Base-by-base conservation (phyloP, 1,140 invertebrate species). In the Lordiphosa mommai region DNA sequence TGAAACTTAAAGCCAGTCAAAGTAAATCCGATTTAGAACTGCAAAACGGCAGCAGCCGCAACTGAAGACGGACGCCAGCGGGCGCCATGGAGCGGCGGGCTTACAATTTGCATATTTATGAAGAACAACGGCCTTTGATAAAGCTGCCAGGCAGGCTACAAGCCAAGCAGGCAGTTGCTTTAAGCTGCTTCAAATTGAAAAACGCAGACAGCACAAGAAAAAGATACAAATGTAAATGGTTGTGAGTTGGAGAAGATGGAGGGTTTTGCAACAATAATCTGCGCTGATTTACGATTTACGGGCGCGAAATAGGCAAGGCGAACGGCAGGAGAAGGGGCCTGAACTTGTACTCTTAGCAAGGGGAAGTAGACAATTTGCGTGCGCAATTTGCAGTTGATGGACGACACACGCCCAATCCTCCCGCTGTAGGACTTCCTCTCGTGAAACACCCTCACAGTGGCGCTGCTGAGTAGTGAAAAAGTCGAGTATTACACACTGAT, bases 81-180 rank as follows among this genome's bases (percentile, higher is more conserved):
- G 10, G 2, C 9, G 34, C n/a, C 38, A 41, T 6, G 9, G 32
- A 37, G 29, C 10, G 60, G 29, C 48, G 23, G 52, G 20, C 37
- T 30, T 44, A 66, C 64, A 86, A 86, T 86, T 86, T 86, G 74
- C 82, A 86, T 86, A 86, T 86, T 86, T 86, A 86, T 86, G 76
- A 86, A 86, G 82, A 82, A 82, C 63, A 73, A 72, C 53, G 58
- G 71, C 57, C 71, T 68, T 73, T 73, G 58, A 69, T 68, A 69
- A 68, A 60, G 56, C 29, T 6, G 12, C 41, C 34, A 36, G 38
- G 32, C 8, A 16, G 17, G 30, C 65, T 64, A 65, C 69, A 72
- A 47, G 51, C 64, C 63, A 52, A 23, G 50, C 65, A 51, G 40
- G 46, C 46, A 63, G 72, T 48, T 44, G 77, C 77, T 82, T 76